Percentiles rank a stretch among this genome's conserved stretches.
Conservation (phyloP, 92 coral and sea anemone genomes). For the Parazoanthus swiftii region DNA sequence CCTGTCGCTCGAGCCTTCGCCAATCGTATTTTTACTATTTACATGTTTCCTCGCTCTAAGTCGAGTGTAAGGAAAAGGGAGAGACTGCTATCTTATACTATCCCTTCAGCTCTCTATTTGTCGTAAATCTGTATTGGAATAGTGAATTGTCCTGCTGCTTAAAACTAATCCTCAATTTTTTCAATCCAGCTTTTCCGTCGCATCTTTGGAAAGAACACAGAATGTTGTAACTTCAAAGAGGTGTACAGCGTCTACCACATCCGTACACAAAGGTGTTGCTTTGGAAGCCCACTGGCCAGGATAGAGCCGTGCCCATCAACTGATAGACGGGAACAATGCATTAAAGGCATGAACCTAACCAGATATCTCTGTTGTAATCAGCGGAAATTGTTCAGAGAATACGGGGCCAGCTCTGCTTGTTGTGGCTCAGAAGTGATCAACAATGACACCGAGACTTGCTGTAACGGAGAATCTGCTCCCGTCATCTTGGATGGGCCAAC, state of each 20-base stretch:
- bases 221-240: slow-evolving; percentile 30
- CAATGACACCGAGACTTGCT: slow-evolving; percentile 7
- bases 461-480: slow-evolving; percentile 5
- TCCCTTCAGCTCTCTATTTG: no score
- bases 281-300: slow-evolving; percentile 9
- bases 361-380: slow-evolving; percentile 12
- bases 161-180: neutral
- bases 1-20: neutral
- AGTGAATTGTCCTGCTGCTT: neutral
- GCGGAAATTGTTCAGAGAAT: slow-evolving; percentile 1
- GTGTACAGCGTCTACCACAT: slow-evolving; percentile 25
- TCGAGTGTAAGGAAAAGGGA: neutral
- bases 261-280: slow-evolving; percentile 29
- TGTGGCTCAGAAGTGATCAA: slow-evolving; percentile 17
- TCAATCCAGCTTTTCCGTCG: slow-evolving; percentile 23
- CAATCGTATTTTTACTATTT: neutral
- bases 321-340: neutral
- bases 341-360: slow-evolving; percentile 9
- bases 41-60: neutral
- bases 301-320: slow-evolving; percentile 1
- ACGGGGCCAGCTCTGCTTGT: slow-evolving; percentile 29
- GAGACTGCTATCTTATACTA: neutral
- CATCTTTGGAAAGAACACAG: slow-evolving; percentile 21
- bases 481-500: neutral
- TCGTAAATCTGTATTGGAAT: neutral